These are phyloP conservation scores for Zaprionus africanus DNA, from an alignment of 1,140 invertebrate genomes.

Conservation along the genomic window DNA sequence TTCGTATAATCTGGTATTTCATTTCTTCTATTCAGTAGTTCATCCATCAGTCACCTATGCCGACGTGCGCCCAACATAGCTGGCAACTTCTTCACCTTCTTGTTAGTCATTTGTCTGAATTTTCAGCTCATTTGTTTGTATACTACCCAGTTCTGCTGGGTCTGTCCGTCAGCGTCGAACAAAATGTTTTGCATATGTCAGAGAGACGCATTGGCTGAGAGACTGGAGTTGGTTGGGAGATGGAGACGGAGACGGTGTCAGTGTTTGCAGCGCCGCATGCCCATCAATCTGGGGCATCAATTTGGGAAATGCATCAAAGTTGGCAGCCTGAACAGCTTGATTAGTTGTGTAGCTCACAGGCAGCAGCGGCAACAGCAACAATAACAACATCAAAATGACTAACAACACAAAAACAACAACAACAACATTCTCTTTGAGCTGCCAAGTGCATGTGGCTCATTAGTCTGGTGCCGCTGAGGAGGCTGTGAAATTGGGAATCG, in stretches of 20 bases:
- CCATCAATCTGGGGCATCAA: conserved; percentile 70
- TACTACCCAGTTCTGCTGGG: conserved; percentile 17
- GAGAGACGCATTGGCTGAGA: conserved; percentile 39
- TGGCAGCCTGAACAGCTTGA: conserved; percentile 79
- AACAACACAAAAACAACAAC: conserved; percentile 20
- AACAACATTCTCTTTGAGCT: conserved; percentile 48
- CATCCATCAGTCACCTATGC: conserved; percentile 9
- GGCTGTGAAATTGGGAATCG: conserved; percentile 72
- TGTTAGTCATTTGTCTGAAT: conserved; percentile 72
- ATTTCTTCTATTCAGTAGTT: conserved; percentile 2
- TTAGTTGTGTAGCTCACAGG: conserved; percentile 63
- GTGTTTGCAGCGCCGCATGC: conserved; percentile 34
- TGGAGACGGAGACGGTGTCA: conserved; percentile 19
- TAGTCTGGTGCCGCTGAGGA: conserved; percentile 65
- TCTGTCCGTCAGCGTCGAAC: conserved; percentile 46
- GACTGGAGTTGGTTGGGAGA: conserved; percentile 9
- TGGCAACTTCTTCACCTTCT: conserved; percentile 64
- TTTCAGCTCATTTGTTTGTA: conserved; percentile 71
- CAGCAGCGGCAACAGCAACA: conserved; percentile 15
- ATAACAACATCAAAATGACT: conserved; percentile 12
- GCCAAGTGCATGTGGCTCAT: conserved; percentile 75
- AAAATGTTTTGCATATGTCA: conserved; percentile 80
- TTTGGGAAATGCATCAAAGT: conserved; percentile 79
- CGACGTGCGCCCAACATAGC: not conserved
- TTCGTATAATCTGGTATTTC: not conserved